phyloP scores from a whole-genome alignment of 2,888 invertebrate genomes.

The Drosophila demipolita region DNA sequence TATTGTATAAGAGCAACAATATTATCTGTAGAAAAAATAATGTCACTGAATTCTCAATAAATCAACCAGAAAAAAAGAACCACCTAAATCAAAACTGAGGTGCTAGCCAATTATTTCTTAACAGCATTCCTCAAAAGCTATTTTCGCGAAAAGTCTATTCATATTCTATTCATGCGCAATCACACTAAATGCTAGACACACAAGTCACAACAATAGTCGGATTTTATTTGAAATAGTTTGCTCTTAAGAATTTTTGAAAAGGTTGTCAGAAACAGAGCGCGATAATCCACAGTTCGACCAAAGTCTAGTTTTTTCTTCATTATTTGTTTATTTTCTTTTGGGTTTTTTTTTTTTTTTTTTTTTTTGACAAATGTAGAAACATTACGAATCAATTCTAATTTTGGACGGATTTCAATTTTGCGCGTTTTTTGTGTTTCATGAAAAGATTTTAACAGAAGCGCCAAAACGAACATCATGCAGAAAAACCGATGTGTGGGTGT shows the following conservation, averaged over 20 bases:
- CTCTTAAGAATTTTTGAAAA: constrained; percentile 18
- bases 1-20: not conserved
- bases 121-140: constrained; percentile 19
- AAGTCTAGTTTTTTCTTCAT: constrained; percentile 7
- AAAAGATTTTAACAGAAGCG: constrained; percentile 40
- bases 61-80: not conserved
- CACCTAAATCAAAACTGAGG: not conserved
- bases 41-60: not conserved
- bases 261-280: constrained; percentile 31
- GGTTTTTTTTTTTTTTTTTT: not conserved
- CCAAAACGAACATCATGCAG: constrained; percentile 28
- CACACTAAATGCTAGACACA: constrained; percentile 15
- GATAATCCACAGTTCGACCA: constrained; percentile 11
- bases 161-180: constrained; percentile 25
- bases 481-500: constrained; percentile 36
- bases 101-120: constrained; percentile 26
- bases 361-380: constrained; percentile 55
- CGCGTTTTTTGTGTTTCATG: constrained; percentile 19
- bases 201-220: constrained; percentile 12
- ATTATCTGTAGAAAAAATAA: not conserved
- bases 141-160: constrained; percentile 26
- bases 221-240: constrained; percentile 18
- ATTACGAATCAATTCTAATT: constrained; percentile 79
- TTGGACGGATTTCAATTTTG: constrained; percentile 58
- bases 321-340: not conserved